Base-by-base conservation (phyloP, 2,113 vertebrate genomes). In the Hyperoodon ampullatus region DNA sequence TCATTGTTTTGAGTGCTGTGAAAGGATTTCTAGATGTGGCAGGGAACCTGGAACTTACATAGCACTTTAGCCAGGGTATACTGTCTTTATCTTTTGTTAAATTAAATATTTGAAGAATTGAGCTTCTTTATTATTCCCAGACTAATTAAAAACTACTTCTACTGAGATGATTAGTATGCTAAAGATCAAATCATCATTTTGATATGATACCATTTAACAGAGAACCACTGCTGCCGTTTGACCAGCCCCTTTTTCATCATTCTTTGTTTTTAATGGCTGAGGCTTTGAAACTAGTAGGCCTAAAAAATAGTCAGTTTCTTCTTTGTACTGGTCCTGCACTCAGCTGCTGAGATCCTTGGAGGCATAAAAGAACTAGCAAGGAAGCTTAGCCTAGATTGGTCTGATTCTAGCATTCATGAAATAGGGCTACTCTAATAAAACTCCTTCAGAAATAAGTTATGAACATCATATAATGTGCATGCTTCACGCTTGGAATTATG, bases 1-100 rank as follows among this genome's bases (percentile, higher is more conserved):
- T 95, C 92, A 66, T 71, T 95, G 89, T 97, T 93, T 55, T 53
- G 16, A 97, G 61, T 92, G 93, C 65, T 78, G 26, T 92, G 65
- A 95, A 93, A 96, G 14, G 8, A 85, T 97, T 98, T 93, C 95
- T 89, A 77, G 95, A 93, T 53, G 39, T 80, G 72, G 87, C 47
- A 50, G 53, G 78, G 94, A 98, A 94, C 65, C 80, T 95, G 90
- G 88, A 93, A 97, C 96, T n/a, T 88, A 8, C 4, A 8, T 90
- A 55, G 19, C 28, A n/a, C n/a, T 82, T 71, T 89, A 92, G 42
- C 28, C 80, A 93, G 93, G 78, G 92, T 63, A 98, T 66, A 28
- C 85, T 90, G 1, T 2, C 66, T 98, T 98, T 74, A 88, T 97
- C 95, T 96, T 96, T 95, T 80, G 72, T 98, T 94, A 89, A 70